Evolutionary conservation across 2,888 invertebrate species (phyloP).

Genomic region (Odontocerum albicorne): DNA sequence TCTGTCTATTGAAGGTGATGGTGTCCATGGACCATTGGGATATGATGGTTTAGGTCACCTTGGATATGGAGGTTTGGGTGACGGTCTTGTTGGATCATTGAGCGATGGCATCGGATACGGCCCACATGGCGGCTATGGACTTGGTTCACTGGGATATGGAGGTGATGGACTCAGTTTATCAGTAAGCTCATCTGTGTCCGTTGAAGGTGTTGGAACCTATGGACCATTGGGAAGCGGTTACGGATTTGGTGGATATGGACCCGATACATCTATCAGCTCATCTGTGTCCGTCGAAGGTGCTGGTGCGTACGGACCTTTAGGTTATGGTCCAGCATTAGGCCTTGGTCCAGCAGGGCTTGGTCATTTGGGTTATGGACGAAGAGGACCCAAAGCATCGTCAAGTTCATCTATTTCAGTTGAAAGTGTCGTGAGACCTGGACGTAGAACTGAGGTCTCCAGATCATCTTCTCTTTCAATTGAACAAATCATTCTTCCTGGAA

Average conservation of each 20-base stretch:
- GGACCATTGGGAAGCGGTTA: slow-evolving; percentile 18
- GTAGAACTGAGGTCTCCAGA: not conserved
- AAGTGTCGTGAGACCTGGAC: not conserved
- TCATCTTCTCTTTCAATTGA: slow-evolving; percentile 15
- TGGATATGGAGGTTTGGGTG: too few species aligned
- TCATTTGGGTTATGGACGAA: not conserved
- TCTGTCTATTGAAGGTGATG: slow-evolving; percentile 2
- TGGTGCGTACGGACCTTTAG: too few species aligned
- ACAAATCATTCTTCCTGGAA: not conserved
- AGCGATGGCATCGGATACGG: slow-evolving; percentile 1
- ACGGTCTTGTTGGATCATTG: too few species aligned
- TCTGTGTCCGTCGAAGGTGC: slow-evolving; percentile 10
- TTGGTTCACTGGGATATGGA: too few species aligned
- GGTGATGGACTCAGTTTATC: too few species aligned
- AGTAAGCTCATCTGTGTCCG: slow-evolving; percentile 1
- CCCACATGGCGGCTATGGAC: not conserved
- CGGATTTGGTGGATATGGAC: slow-evolving; percentile 1
- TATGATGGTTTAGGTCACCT: too few species aligned
- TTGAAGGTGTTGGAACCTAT: not conserved
- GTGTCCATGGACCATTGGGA: not conserved
- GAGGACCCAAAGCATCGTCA: not conserved
- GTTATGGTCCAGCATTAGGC: not conserved
- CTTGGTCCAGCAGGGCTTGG: not conserved
- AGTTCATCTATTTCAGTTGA: not conserved
- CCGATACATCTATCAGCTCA: not conserved